A percentile compares a stretch with the other conserved stretches of the same genome.
Conservation (phyloP, 1,140 invertebrate species). For the Hormaphis cornu region DNA sequence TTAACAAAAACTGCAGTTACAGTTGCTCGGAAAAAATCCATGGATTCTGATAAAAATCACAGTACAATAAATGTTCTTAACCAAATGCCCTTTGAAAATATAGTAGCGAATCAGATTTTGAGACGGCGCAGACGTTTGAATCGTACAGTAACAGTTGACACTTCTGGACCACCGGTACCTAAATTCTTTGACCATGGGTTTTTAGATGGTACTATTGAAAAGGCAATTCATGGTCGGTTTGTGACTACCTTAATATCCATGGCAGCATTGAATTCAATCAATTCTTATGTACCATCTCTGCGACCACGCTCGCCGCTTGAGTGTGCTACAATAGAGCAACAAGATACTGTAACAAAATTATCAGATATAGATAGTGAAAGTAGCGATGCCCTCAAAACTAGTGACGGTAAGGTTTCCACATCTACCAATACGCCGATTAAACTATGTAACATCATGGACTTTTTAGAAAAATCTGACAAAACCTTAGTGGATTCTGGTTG, state of each 20-base stretch:
- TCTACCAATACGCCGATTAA: neutral
- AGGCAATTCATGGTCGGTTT: neutral
- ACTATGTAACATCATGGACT: neutral
- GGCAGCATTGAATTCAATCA: neutral
- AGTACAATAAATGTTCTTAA: too few relatives aligned
- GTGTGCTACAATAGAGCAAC: neutral
- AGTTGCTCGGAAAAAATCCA: neutral
- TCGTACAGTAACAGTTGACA: neutral
- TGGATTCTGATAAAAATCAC: accelerated
- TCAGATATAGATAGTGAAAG: neutral
- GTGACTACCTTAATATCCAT: neutral
- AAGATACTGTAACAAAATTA: neutral
- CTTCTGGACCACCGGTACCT: neutral
- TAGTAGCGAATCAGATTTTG: too few relatives aligned
- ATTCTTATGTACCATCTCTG: neutral
- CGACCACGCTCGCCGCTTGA: neutral
- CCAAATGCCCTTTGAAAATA: too few relatives aligned
- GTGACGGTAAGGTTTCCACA: neutral
- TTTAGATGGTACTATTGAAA: neutral
- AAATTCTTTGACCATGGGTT: neutral
- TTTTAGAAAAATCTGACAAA: neutral
- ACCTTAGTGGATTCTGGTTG: neutral
- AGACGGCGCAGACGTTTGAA: neutral
- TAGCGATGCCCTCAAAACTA: neutral
- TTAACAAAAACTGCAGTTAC: neutral